Evolutionary conservation across 2,888 invertebrate species (phyloP), one percentile per base, ranked within the genome.

Genomic region (Beris chalybata): DNA sequence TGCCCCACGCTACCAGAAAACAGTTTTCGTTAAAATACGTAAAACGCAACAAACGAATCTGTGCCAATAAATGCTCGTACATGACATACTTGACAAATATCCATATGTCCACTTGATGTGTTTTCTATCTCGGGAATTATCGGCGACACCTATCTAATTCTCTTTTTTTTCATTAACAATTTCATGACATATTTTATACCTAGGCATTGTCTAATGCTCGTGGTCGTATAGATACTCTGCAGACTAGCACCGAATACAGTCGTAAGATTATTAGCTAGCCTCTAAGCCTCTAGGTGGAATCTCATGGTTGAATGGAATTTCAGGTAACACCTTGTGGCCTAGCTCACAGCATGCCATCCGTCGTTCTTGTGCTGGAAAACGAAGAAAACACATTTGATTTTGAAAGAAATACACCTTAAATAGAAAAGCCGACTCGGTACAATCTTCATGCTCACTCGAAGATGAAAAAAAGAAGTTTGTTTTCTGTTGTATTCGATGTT

Each of bases 31-130:
- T 38, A 38, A 38, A 7, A 38, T 7, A 38, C 38, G 38, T 9
- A 4, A 38, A 38, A 38, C 38, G 38, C 38, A 9, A 38, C 38
- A 38, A 38, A 38, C 9, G 38, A 38, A 38, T 38, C 38, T 38
- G 38, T 38, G 38, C 38, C 38, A 3, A 38, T 38, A 38, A 50
- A 32, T 12, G 11, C 44, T 30, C 44, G 15, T 43, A 43, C 29
- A 30, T 58, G 58, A 30, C 58, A 58, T 30, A 58, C 58, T 47
- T 58, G 58, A 47, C 47, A 30, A 22, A 52, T 52, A 52, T 52
- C 52, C 13, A 15, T 52, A 22, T 13, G 22, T 29, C 29, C 5
- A 45, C 22, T 29, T 47, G 58, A 44, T 54, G 54, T 54, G 31
- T 30, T 54, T 54, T 32, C 31, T 22, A 54, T 54, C 54, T 31